Evolutionary conservation across 2,113 vertebrate species (phyloP), one percentile per base, ranked within the genome.

Genomic region (Grammomys dolichurus): DNA sequence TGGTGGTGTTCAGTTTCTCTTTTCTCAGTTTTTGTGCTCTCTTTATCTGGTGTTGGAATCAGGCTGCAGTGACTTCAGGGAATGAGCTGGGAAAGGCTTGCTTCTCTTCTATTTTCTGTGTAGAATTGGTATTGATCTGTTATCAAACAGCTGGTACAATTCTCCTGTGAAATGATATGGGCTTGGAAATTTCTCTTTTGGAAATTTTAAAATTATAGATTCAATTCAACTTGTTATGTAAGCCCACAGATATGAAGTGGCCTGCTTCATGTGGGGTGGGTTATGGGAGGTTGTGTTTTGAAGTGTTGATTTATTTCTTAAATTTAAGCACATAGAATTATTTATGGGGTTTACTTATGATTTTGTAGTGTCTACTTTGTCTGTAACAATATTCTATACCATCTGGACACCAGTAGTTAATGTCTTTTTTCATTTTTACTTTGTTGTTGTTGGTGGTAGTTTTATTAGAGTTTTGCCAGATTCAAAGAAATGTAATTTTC

Each of bases 41-140:
- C 63, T 93, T 70, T 94, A 81, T 91, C 40, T 76, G 33, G 26
- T 72, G 88, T 89, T 89, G 65, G 26, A 48, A 73, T 78, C 54
- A 67, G 72, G 31, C 87, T 85, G 58, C 31, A 54, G n/a, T 65
- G 48, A 48, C 51, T 96, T 33, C n/a, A 70, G 73, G 65, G 86
- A 94, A 88, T 82, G 9, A 88, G 13, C n/a, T 82, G 63, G 69
- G 70, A 63, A 70, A 58, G 48, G 14, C 93, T 96, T 70, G 26
- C 56, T 20, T 26, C 11, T 58, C 24, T 75, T 91, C 7, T 69
- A 36, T 31, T 88, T 94, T 91, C 33, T 94, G 26, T 82, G 14
- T 58, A 88, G 58, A 91, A 51, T 43, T 82, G 75, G 17, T 67
- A 17, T 91, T 91, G 93, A 78, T 70, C 81, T 2, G 48, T 69